Evolutionary conservation across 2,888 invertebrate genomes (phyloP).

Genomic region (Ethmia dodecea): DNA sequence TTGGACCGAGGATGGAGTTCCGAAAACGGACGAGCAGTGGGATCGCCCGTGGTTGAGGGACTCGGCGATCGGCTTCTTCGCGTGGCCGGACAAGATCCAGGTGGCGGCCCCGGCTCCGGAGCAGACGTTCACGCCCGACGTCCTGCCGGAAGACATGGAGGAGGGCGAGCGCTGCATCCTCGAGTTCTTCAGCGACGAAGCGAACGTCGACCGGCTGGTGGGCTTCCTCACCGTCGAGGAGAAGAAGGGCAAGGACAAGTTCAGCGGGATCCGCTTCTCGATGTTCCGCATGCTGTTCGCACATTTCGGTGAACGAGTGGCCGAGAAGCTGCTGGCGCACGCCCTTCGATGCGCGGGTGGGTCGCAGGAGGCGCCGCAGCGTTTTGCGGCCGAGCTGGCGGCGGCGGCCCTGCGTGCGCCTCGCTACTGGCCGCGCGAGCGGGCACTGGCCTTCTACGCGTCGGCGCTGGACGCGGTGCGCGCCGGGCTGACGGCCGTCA

Average conservation of each 20-base stretch:
- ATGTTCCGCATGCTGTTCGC: slow-evolving; percentile 90
- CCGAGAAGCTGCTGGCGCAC: slow-evolving; percentile 80
- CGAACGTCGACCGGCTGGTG: slow-evolving; percentile 83
- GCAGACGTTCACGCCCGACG: slow-evolving; percentile 78
- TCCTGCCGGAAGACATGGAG: slow-evolving; percentile 72
- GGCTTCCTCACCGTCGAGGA: slow-evolving; percentile 88
- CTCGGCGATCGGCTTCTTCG: slow-evolving; percentile 79
- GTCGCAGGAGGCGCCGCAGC: slow-evolving; percentile 86
- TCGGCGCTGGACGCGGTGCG: slow-evolving; percentile 67
- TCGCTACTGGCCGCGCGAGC: slow-evolving; percentile 86
- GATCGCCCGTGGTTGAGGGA: slow-evolving; percentile 83
- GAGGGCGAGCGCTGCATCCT: slow-evolving; percentile 81
- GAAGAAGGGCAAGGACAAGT: slow-evolving; percentile 90
- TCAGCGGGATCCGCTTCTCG: slow-evolving; percentile 81
- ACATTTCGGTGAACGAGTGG: slow-evolving; percentile 83
- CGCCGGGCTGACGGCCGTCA: slow-evolving; percentile 84
- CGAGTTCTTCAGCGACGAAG: slow-evolving; percentile 81
- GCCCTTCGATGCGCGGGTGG: slow-evolving; percentile 81
- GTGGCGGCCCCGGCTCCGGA: slow-evolving; percentile 82
- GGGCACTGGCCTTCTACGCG: slow-evolving; percentile 79
- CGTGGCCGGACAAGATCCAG: slow-evolving; percentile 78
- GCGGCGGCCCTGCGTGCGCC: slow-evolving; percentile 88
- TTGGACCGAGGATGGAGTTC: slow-evolving; percentile 79
- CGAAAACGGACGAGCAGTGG: slow-evolving; percentile 84
- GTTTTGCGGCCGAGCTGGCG: slow-evolving; percentile 87